These are phyloP conservation scores for Axis porcinus DNA, from an alignment of 2,113 vertebrate genomes.

Conservation along the genomic window DNA sequence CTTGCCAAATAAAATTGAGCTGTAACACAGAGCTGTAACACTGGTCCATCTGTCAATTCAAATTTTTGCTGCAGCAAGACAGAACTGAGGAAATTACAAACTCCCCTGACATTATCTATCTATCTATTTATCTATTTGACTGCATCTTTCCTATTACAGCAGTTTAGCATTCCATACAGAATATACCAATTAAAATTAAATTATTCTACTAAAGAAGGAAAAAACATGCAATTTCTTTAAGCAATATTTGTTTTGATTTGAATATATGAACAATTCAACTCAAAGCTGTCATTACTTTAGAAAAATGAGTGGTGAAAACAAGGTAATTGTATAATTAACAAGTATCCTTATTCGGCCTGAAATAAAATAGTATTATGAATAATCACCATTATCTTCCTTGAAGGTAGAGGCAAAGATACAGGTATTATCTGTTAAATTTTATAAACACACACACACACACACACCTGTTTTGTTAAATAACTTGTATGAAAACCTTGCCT, in stretches of 20 bases:
- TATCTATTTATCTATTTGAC: background rate
- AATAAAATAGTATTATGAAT: constrained; percentile 8
- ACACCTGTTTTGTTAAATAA: background rate
- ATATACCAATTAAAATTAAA: background rate
- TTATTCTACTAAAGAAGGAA: background rate
- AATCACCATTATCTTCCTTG: background rate
- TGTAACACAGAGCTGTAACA: background rate
- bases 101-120: background rate
- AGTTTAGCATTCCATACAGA: background rate
- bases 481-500: background rate
- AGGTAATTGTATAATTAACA: constrained; percentile 29
- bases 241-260: constrained; percentile 38
- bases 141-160: background rate
- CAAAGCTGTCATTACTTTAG: background rate
- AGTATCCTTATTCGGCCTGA: background rate
- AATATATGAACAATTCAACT: constrained; percentile 32
- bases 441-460: background rate
- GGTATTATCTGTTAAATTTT: background rate
- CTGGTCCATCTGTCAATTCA: background rate
- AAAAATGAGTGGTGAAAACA: constrained; percentile 20
- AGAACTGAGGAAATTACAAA: background rate
- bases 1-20: background rate
- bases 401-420: background rate
- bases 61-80: background rate
- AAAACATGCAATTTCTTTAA: background rate